Evolutionary conservation across 2,113 vertebrate genomes (phyloP), one percentile per base, ranked within the genome.

Genomic region (Stegostoma tigrinum): DNA sequence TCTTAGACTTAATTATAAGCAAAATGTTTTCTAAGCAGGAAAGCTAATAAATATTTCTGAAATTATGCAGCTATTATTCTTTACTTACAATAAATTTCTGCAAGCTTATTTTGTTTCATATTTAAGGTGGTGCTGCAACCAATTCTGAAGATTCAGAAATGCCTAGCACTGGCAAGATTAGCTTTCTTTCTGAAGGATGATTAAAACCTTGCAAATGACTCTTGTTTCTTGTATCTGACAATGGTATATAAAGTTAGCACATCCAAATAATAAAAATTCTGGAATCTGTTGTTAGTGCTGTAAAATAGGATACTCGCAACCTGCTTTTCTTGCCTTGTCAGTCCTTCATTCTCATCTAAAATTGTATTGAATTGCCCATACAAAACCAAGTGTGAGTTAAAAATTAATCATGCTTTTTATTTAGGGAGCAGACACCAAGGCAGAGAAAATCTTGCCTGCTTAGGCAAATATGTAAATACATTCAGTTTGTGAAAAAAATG

Each of bases 211-310:
- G 97, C 97, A 98, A 98, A 98, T 10, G 98, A 98, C 98, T 98
- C 97, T 96, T 94, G 21, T 97, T 98, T 97, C 98, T 98, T 98
- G 98, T 97, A 98, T 98, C 98, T 98, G 97, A 97, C 98, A 97
- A 96, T 97, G 98, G 98, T 98, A 98, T 98, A 98, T 98, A 97
- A 98, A 98, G 98, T 98, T 97, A 98, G 98, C 98, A 98, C 98
- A 98, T 98, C 98, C 98, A 98, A 98, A 99, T 99, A 98, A 99
- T 98, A 99, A 99, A 99, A 98, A 99, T 99, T 99, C 99, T 98
- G 98, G 98, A 99, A 98, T 99, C 98, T 99, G 99, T 99, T 99
- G 99, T 99, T 98, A 98, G 98, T 98, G 98, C 97, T 98, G 98
- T 97, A 98, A 97, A 98, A 99, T 98, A 99, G 98, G 98, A 98